A percentile compares a stretch with the other conserved stretches of the same genome.
These are phyloP conservation scores for Polypedilum vanderplanki DNA, from an alignment of 1,140 invertebrate species.

Conservation along the genomic window DNA sequence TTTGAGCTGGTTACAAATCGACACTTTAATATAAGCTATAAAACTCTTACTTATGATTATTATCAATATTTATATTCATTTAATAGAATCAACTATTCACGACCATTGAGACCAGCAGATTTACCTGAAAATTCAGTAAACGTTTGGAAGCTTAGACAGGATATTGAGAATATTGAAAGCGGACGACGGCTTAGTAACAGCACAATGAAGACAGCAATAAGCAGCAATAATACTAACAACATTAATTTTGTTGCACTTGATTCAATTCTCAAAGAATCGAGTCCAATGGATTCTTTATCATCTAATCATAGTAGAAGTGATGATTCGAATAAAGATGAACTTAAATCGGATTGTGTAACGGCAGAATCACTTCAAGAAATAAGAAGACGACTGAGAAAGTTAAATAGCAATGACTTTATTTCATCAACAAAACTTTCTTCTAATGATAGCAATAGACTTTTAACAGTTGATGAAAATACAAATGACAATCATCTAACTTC, in stretches of 20 bases:
- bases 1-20: conserved; percentile 31
- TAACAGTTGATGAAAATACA: conserved; percentile 35
- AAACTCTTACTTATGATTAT: not conserved
- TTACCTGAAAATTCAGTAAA: conserved; percentile 47
- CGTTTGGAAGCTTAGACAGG: conserved; percentile 47
- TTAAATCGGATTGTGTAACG: conserved; percentile 47
- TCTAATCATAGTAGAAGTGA: conserved; percentile 26
- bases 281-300: not conserved
- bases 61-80: not conserved
- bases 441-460: conserved; percentile 36
- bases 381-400: conserved; percentile 48
- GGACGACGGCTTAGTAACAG: conserved; percentile 46
- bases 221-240: conserved; percentile 38
- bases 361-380: conserved; percentile 53
- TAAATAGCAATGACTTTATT: conserved; percentile 46
- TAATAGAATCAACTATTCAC: conserved; percentile 38
- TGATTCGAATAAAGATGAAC: conserved; percentile 33
- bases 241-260: conserved; percentile 46
- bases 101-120: conserved; percentile 45
- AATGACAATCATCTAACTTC: conserved; percentile 30
- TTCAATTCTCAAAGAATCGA: conserved; percentile 43
- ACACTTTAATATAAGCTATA: conserved; percentile 2
- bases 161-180: conserved; percentile 47
- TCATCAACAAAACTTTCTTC: conserved; percentile 43
- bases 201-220: conserved; percentile 37